Evolutionary conservation across 2,888 invertebrate genomes (phyloP).

Genomic region (Parasteatoda lunata): DNA sequence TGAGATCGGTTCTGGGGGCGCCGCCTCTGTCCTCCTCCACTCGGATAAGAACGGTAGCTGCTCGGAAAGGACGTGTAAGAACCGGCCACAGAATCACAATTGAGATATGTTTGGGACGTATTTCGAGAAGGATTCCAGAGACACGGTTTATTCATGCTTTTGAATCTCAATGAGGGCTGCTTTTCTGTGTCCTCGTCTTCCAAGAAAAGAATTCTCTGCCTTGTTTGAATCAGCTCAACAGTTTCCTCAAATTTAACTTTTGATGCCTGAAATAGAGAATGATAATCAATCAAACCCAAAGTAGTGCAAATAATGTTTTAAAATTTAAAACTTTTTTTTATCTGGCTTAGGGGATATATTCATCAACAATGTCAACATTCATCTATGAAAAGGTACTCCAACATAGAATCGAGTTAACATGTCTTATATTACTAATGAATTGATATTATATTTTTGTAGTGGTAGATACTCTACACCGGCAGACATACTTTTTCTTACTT

Average conservation of each 20-base stretch:
- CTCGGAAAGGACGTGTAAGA: conserved; percentile 68
- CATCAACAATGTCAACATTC: too few relatives aligned
- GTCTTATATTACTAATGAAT: too few relatives aligned
- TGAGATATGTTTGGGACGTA: conserved; percentile 35
- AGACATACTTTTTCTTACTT: too few relatives aligned
- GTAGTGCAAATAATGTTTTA: too few relatives aligned
- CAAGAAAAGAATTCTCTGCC: conserved; percentile 72
- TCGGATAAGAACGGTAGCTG: conserved; percentile 50
- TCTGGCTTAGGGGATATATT: too few relatives aligned
- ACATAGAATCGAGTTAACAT: too few relatives aligned
- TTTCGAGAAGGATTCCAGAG: conserved; percentile 56
- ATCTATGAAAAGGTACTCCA: too few relatives aligned
- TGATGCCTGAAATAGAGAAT: conserved; percentile 73
- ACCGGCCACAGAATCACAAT: conserved; percentile 21
- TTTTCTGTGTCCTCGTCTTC: conserved; percentile 70
- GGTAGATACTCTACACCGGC: too few relatives aligned
- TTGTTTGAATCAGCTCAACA: conserved; percentile 73
- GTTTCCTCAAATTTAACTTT: conserved; percentile 77
- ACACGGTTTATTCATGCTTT: conserved; percentile 49
- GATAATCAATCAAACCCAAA: background rate
- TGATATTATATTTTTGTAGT: too few relatives aligned
- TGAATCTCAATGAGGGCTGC: conserved; percentile 29
- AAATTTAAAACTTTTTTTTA: too few relatives aligned
- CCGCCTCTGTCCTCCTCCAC: conserved; percentile 8
- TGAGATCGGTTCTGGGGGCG: conserved; percentile 34